Percentiles rank a stretch among this genome's conserved stretches.
These are phyloP conservation scores for Chromis chromis DNA, from an alignment of 2,797 vertebrate species.

Conservation along the genomic window DNA sequence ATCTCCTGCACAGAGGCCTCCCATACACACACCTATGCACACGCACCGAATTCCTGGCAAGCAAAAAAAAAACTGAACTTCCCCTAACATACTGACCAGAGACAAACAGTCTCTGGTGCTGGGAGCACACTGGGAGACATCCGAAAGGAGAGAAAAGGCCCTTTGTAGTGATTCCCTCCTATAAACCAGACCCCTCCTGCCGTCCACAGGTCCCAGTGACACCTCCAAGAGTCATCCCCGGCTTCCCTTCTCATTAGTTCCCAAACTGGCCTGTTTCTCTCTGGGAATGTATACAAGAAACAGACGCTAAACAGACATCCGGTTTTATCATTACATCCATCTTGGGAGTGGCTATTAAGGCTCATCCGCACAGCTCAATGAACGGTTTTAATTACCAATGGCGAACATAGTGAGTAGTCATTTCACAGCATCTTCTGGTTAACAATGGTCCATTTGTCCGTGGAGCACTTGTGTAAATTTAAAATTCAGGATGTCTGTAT, in stretches of 20 bases:
- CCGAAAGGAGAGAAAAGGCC: conserved; percentile 59
- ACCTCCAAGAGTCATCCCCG: conserved; percentile 67
- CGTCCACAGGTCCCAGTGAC: conserved; percentile 59
- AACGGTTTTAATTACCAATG: conserved; percentile 65
- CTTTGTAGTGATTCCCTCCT: conserved; percentile 52
- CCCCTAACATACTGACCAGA: conserved; percentile 31
- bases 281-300: conserved; percentile 77
- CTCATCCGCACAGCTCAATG: conserved; percentile 45
- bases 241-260: conserved; percentile 46
- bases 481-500: neutral
- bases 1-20: conserved; percentile 23
- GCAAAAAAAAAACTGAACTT: conserved; percentile 33
- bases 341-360: conserved; percentile 61
- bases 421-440: conserved; percentile 37
- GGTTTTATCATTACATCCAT: conserved; percentile 69
- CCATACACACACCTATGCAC: conserved; percentile 22
- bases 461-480: conserved; percentile 19
- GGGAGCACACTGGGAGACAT: conserved; percentile 49
- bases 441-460: conserved; percentile 52
- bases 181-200: conserved; percentile 35
- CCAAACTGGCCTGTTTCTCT: conserved; percentile 47
- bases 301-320: conserved; percentile 72
- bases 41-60: conserved; percentile 36
- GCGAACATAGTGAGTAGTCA: conserved; percentile 27
- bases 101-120: conserved; percentile 42